These are phyloP conservation scores for Drosophila lini DNA, from an alignment of 1,140 invertebrate species.

Conservation along the genomic window DNA sequence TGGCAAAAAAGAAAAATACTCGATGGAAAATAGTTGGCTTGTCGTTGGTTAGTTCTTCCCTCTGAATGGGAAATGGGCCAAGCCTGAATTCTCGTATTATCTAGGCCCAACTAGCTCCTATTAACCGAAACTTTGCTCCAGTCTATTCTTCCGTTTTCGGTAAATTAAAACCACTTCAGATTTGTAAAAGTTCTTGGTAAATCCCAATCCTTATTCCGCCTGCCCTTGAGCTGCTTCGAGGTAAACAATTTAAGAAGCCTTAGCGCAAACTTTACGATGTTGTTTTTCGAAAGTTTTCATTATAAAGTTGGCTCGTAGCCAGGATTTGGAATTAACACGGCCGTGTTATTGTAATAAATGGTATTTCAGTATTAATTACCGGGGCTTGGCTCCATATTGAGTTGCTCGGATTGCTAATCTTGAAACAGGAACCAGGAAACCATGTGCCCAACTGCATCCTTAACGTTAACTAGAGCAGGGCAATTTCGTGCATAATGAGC, in stretches of 20 bases:
- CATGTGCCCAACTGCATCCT: slow-evolving; percentile 9
- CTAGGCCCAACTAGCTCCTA: background rate
- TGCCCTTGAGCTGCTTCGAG: background rate
- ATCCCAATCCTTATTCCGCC: slow-evolving; percentile 7
- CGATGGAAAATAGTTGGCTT: slow-evolving; percentile 6
- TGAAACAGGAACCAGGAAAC: background rate
- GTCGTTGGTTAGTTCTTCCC: slow-evolving; percentile 4
- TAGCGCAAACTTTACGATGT: background rate
- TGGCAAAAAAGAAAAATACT: slow-evolving; percentile 19
- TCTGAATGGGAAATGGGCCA: slow-evolving; percentile 1
- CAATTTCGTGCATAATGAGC: slow-evolving; percentile 33
- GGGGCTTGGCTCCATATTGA: background rate
- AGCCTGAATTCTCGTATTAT: background rate
- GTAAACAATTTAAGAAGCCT: slow-evolving; percentile 20
- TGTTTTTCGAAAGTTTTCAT: slow-evolving; percentile 8
- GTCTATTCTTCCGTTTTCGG: background rate
- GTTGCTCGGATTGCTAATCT: no score
- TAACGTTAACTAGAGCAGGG: background rate
- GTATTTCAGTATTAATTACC: background rate
- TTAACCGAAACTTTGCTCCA: background rate
- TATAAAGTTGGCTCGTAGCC: background rate
- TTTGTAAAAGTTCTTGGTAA: slow-evolving; percentile 8
- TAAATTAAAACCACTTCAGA: slow-evolving; percentile 11
- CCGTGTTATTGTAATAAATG: no score
- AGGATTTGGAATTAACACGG: background rate